Base-by-base conservation (phyloP, 2,113 vertebrate genomes). In the Pseudonaja textilis region DNA sequence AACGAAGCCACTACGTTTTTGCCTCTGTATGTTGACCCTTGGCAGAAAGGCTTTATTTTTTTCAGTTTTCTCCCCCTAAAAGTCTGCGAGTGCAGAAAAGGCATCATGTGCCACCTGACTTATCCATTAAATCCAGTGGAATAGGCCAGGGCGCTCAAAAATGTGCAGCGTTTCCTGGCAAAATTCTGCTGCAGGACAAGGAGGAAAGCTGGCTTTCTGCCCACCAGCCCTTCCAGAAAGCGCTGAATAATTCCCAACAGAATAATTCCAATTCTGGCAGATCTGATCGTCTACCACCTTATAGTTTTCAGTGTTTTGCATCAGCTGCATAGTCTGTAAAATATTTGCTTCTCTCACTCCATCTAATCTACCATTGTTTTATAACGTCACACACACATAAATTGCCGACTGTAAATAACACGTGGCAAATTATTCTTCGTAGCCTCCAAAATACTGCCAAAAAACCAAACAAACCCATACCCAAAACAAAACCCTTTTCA, bases 371-470 rank as follows among this genome's bases (percentile, higher is more conserved):
- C 8, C 47, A 7, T 47, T 42, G 64, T 14, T 92, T 91, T 29
- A 96, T 93, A 94, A 92, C 42, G 56, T 0, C 7, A 0, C 1
- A 0, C 1, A 85, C 20, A 25, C 22, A 93, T 93, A 92, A 93
- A 45, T 2, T 93, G 95, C 95, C 95, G 87, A 0, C 0, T 39
- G 2, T 81, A 5, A 5, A 5, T 0, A 25, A 9, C 69, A 55
- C 56, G 42, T 23, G 26, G 94, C 88, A 64, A 12, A 47, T 42
- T 55, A 95, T 93, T 91, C 93, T 29, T 85, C 89, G 93, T 92
- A 89, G 12, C 94, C 94, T 16, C 3, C 0, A 0, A 0, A 0
- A 6, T 5, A 0, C 0, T 1, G 0, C 0, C 0, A 0, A 7
- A 59, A 23, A 61, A 26, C 1, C 0, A 85, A 74, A 55, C 9